These are phyloP conservation scores for Parapsyche elsis DNA, from an alignment of 1,140 invertebrate genomes.

Conservation along the genomic window DNA sequence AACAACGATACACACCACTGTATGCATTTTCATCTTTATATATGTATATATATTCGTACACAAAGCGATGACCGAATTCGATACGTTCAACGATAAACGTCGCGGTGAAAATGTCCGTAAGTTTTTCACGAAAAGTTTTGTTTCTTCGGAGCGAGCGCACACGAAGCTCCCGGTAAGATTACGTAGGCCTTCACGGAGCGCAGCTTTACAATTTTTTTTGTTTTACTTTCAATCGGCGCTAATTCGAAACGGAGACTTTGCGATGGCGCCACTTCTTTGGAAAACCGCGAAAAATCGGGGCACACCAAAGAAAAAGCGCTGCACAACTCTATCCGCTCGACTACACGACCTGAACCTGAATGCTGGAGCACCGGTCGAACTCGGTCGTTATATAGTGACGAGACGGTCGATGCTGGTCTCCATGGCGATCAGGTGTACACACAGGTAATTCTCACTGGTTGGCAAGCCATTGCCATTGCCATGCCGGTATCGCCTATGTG, in stretches of 20 bases:
- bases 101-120: not conserved
- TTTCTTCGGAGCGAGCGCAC: not conserved
- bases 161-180: not conserved
- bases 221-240: not conserved
- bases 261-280: conserved; percentile 49
- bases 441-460: conserved; percentile 1
- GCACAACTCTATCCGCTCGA: conserved; percentile 39
- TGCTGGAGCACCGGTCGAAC: conserved; percentile 12
- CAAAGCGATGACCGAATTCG: not conserved
- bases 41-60: too few relatives aligned
- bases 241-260: conserved; percentile 50
- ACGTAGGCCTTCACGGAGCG: not conserved
- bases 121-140: not conserved
- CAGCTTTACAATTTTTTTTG: not conserved
- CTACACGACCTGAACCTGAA: conserved; percentile 51
- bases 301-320: conserved; percentile 50
- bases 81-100: not conserved
- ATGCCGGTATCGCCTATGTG: not conserved
- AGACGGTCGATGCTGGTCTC: not conserved
- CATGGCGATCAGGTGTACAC: conserved; percentile 24
- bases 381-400: conserved; percentile 40
- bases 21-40: conserved; percentile 39
- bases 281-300: conserved; percentile 21
- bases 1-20: conserved; percentile 43
- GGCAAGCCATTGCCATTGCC: not conserved